Percentiles rank a stretch among this genome's conserved stretches.
Conservation (phyloP, 2,888 invertebrate genomes). For the Pollenia amentaria region DNA sequence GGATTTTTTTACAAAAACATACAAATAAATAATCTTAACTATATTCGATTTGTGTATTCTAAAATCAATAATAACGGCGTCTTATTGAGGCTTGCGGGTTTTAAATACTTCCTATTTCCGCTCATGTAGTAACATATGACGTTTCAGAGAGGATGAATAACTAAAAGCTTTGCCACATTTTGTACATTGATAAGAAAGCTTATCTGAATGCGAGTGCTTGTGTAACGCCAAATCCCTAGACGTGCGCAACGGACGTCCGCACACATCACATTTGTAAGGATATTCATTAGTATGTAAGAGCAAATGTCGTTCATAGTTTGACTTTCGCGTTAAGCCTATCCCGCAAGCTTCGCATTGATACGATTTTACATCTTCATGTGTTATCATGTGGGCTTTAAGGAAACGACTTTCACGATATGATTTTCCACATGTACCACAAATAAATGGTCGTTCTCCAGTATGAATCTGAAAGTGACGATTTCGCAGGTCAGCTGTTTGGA, state of each 20-base stretch:
- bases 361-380: conserved; percentile 83
- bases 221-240: conserved; percentile 84
- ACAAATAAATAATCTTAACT: conserved; percentile 70
- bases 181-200: conserved; percentile 82
- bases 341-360: conserved; percentile 83
- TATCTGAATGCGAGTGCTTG: conserved; percentile 81
- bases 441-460: conserved; percentile 82
- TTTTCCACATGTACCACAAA: conserved; percentile 82
- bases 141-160: conserved; percentile 82
- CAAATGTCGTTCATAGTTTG: conserved; percentile 84
- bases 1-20: no score
- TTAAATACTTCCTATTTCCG: conserved; percentile 70
- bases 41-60: conserved; percentile 73
- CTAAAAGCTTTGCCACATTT: conserved; percentile 82
- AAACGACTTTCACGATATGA: conserved; percentile 83
- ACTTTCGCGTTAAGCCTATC: conserved; percentile 84
- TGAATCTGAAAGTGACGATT: conserved; percentile 83
- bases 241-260: conserved; percentile 81
- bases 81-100: conserved; percentile 54
- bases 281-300: conserved; percentile 83
- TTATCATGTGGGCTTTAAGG: conserved; percentile 80
- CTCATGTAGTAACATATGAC: conserved; percentile 79
- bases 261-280: conserved; percentile 82
- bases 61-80: conserved; percentile 64
- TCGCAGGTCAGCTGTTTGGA: conserved; percentile 83